phyloP scores from a whole-genome alignment of 1,140 invertebrate genomes.

The Cotesia typhae region DNA sequence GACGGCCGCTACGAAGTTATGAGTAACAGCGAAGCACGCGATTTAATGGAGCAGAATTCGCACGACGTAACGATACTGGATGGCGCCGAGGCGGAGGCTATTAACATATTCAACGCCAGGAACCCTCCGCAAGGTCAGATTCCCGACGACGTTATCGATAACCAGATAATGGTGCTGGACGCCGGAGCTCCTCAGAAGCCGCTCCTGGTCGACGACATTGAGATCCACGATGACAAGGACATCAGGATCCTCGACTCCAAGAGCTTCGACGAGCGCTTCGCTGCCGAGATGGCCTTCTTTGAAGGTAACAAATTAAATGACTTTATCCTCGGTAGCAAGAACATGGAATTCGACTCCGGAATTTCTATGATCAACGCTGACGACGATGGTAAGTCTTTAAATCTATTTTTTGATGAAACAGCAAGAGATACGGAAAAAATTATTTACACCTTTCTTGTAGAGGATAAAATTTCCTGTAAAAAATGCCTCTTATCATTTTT shows the following conservation, averaged over 20 bases:
- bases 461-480: no score
- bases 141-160: constrained; percentile 47
- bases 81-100: constrained; percentile 56
- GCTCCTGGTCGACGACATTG: constrained; percentile 49
- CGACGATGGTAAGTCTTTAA: constrained; percentile 41
- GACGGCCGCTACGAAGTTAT: constrained; percentile 65
- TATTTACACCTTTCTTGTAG: no score
- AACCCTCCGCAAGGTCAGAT: constrained; percentile 39
- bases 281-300: constrained; percentile 53
- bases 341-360: constrained; percentile 40
- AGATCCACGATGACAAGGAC: constrained; percentile 58
- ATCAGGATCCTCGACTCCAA: constrained; percentile 54
- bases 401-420: background rate
- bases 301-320: constrained; percentile 59
- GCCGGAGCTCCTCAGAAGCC: constrained; percentile 48
- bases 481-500: background rate
- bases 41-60: constrained; percentile 63
- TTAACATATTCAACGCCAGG: constrained; percentile 54
- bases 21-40: constrained; percentile 61
- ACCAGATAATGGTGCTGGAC: constrained; percentile 57
- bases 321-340: constrained; percentile 52
- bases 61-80: constrained; percentile 62
- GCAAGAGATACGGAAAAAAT: no score
- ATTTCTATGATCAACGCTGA: constrained; percentile 24
- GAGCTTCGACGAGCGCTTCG: constrained; percentile 53